phyloP scores from a whole-genome alignment of 2,113 vertebrate genomes.

The Orthonyx spaldingii region DNA sequence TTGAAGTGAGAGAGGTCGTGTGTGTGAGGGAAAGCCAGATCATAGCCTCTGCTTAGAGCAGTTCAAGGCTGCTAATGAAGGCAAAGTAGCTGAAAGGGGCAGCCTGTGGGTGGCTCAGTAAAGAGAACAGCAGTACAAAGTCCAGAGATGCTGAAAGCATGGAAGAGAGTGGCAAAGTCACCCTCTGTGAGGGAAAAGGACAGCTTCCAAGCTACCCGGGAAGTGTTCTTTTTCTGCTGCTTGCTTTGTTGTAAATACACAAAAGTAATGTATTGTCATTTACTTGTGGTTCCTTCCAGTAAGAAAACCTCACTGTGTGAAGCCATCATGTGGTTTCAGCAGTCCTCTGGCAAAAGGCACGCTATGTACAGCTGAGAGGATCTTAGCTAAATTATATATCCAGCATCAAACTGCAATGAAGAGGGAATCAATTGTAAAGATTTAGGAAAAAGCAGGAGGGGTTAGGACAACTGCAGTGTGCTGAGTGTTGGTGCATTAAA shows the following conservation, averaged over 20 bases:
- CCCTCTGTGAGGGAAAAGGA: conserved; percentile 28
- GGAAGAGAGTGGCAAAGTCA: conserved; percentile 16
- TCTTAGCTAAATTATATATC: not conserved
- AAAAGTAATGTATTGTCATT: conserved; percentile 50
- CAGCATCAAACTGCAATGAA: not conserved
- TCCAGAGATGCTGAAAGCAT: conserved; percentile 28
- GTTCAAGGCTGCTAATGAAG: not conserved
- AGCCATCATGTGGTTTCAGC: conserved; percentile 39
- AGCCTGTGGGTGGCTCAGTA: conserved; percentile 1
- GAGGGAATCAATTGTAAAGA: not conserved
- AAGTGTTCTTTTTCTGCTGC: conserved; percentile 47
- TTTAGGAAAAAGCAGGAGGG: not conserved
- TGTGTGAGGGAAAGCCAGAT: not conserved
- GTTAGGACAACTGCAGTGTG: not conserved
- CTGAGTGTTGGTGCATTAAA: not conserved
- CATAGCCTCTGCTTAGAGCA: not conserved
- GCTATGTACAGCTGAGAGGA: conserved; percentile 4
- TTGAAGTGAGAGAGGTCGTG: not conserved
- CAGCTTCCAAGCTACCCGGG: conserved; percentile 37
- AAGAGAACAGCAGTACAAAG: not conserved
- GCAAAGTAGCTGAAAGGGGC: not conserved
- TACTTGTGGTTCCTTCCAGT: conserved; percentile 48
- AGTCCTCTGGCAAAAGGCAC: conserved; percentile 43
- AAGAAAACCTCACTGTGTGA: conserved; percentile 53
- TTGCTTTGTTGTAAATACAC: conserved; percentile 50